Evolutionary conservation across 2,888 invertebrate genomes (phyloP), one percentile per base, ranked within the genome.

Genomic region (Platynereis dumerilii): DNA sequence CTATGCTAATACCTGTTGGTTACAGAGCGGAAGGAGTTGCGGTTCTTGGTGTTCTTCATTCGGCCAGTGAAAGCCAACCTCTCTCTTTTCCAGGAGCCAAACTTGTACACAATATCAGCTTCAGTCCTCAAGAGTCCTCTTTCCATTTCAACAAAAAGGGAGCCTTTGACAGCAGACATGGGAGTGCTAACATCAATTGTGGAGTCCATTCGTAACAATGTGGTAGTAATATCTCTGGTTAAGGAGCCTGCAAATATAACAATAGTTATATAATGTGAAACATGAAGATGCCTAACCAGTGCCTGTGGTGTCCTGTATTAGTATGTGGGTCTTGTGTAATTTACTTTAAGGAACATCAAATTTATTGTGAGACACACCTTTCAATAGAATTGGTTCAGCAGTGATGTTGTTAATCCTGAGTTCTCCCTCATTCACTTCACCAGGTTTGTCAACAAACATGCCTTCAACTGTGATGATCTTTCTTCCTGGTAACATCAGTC

Each of bases 381-480:
- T 0, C 90, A 89, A 79, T 94, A 95, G 54, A 95, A 85, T 86
- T 93, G 92, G 60, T n/a, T n/a, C n/a, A 12, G 20, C 22, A 5
- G 22, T 20, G 20, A 48, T n/a, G 48, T 22, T 48, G 22, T 48
- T 22, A 48, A 48, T 22, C n/a, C 20, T 48, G 10, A 48, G n/a
- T 48, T 48, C 48, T 12, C 20, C 48, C 48, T 48, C 48, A 48
- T n/a, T 20, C 20, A 48, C 22, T n/a, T 48, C 48, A 48, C 22
- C n/a, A 22, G 48, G 48, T 22, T 48, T 48, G 48, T 48, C 22
- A 22, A 22, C 17, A n/a, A 48, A 48, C n/a, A 22, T 10, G n/a
- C 48, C 48, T 20, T 22, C 5, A 22, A 22, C 48, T 10, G 48
- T 48, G 48, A 48, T 48, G 3, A 22, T 5, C 22, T 48, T 48